Base-by-base conservation (phyloP, 2,888 invertebrate genomes). In the Drosophila subsilvestris region DNA sequence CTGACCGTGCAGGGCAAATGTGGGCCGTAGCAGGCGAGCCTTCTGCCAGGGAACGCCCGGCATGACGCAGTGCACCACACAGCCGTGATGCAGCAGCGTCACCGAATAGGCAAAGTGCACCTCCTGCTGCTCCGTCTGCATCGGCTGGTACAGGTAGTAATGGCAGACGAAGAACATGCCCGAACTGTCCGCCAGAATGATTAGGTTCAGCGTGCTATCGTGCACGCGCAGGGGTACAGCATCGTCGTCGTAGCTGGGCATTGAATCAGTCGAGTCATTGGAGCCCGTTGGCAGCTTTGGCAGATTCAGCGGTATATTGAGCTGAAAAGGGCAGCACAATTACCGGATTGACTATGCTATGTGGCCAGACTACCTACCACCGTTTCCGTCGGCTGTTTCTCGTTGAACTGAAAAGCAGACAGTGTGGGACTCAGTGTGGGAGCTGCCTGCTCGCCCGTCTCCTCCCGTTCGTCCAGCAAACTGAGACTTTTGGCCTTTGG, bases 101-200 rank as follows among this genome's bases (percentile, higher is more conserved):
- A 97, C 95, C 0, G 97, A 96, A 90, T 97, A 97, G 2, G 97
- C 97, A 91, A 97, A 96, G 91, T 97, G 96, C 4, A 97, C 96
- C 57, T 91, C 90, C 48, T 82, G 84, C 59, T 89, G 81, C 8
- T 79, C 68, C 20, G 63, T 60, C 14, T 44, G 93, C 49, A 93
- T 91, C 50, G 95, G 95, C 91, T 97, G 96, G 89, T 97, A 97
- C 3, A 97, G 92, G 87, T 97, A 97, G 90, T 97, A 96, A 91
- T 97, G 97, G 82, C 97, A 97, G 57, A 95, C 94, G 80, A 95
- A 95, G 37, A 97, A 94, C 90, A 96, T 93, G 61, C 97, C 97
- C 10, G 93, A 92, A 53, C 95, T 94, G 89, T 96, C 95, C 47
- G 96, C 95, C 53, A 96, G 93, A 37, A 97, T 96, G 79, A 95